These are phyloP conservation scores for Tiliqua scincoides DNA, from an alignment of 2,113 vertebrate species.

Conservation along the genomic window DNA sequence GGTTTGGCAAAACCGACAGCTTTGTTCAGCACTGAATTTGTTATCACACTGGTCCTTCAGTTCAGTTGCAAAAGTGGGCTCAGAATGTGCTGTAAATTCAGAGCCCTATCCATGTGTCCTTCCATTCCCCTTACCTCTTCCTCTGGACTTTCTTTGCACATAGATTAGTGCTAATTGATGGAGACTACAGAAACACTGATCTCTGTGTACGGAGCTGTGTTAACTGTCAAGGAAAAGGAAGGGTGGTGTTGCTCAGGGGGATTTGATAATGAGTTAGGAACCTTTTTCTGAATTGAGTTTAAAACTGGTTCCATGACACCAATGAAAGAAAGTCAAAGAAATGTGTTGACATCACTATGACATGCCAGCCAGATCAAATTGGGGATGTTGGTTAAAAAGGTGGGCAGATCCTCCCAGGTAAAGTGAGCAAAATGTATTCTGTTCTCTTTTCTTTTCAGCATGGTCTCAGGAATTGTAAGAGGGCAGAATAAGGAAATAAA, in stretches of 20 bases:
- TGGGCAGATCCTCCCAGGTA: neutral
- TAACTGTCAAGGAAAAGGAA: constrained; percentile 31
- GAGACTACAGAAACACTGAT: neutral
- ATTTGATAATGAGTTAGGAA: constrained; percentile 66
- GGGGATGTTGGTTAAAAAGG: too few species aligned
- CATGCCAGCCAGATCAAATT: constrained; percentile 15
- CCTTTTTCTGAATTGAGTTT: neutral
- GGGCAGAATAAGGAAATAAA: too few species aligned
- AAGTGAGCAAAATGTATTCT: constrained; percentile 14
- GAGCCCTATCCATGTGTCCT: neutral
- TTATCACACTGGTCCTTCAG: too few species aligned
- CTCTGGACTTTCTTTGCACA: accelerated
- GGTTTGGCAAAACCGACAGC: too few species aligned
- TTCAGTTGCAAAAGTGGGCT: too few species aligned
- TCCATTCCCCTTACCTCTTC: neutral
- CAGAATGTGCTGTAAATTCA: neutral
- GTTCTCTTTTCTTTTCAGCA: neutral
- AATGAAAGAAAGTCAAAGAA: constrained; percentile 67
- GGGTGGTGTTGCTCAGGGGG: constrained; percentile 38
- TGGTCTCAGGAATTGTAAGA: neutral
- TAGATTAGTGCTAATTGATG: neutral
- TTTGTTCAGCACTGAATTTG: too few species aligned
- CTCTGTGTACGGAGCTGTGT: neutral
- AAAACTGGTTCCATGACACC: constrained; percentile 55
- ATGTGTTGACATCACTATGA: constrained; percentile 45